Conservation (phyloP, 2,113 vertebrate genomes). For the Tachysurus fulvidraco region DNA sequence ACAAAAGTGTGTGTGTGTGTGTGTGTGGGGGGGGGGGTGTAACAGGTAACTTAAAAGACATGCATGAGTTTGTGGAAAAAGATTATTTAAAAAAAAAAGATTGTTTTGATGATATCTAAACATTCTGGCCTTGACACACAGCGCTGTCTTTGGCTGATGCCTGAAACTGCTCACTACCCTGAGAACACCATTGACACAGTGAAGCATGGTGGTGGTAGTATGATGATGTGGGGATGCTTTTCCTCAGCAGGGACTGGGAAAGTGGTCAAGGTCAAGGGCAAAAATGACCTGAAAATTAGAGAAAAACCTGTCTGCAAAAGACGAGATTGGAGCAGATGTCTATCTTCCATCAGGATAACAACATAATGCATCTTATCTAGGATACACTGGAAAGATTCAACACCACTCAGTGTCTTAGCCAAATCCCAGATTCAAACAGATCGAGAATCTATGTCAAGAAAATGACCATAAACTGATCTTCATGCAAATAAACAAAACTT, state of each 20-base stretch:
- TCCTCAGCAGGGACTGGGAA: neutral
- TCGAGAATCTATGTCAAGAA: neutral
- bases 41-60: neutral
- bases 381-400: neutral
- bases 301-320: neutral
- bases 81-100: too few species aligned
- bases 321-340: neutral
- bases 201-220: neutral
- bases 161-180: neutral
- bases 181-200: neutral
- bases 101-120: neutral
- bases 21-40: too few species aligned
- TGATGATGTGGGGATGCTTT: neutral
- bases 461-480: neutral
- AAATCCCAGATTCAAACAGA: neutral
- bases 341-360: neutral
- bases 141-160: neutral
- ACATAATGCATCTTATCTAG: neutral
- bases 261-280: neutral
- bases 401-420: too few species aligned
- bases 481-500: neutral
- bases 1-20: too few species aligned
- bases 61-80: neutral
- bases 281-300: neutral
- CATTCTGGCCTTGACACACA: neutral